These are phyloP conservation scores for Chondrilla cf. caribensis DNA, from an alignment of 37 sponge, comb jelly and placozoan species.

Conservation along the genomic window DNA sequence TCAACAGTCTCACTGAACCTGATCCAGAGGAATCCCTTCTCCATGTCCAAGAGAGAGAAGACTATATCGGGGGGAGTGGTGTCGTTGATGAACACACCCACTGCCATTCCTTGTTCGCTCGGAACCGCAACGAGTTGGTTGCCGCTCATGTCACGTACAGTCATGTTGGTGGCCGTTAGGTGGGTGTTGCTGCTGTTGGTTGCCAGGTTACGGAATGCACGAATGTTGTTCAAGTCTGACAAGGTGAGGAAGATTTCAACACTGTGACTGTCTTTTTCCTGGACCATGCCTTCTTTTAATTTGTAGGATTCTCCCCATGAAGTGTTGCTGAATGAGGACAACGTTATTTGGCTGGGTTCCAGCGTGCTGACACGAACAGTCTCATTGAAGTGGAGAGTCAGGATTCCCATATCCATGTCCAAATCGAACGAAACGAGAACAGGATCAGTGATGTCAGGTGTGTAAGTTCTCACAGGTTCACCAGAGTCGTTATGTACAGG, in stretches of 20 bases:
- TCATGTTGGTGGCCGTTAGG: constrained; percentile 31
- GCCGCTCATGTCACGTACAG: constrained; percentile 70
- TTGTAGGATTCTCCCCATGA: constrained; percentile 43
- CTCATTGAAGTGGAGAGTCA: constrained; percentile 73
- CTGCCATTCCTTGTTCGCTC: constrained; percentile 37
- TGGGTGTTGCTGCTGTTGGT: constrained; percentile 59
- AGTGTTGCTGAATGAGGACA: constrained; percentile 37
- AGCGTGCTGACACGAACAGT: constrained; percentile 75
- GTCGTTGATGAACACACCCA: constrained; percentile 53
- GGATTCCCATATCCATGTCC: constrained; percentile 70
- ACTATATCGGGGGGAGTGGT: constrained; percentile 76
- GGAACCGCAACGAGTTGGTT: constrained; percentile 55
- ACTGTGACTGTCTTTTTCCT: constrained; percentile 49
- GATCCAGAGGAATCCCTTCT: constrained; percentile 44
- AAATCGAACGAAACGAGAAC: constrained; percentile 54
- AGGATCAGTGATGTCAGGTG: constrained; percentile 69
- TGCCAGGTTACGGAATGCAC: constrained; percentile 64
- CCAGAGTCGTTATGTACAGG: constrained; percentile 42
- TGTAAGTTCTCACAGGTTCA: constrained; percentile 35
- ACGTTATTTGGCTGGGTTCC: constrained; percentile 39
- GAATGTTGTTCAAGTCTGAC: constrained; percentile 82
- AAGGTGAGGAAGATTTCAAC: constrained; percentile 63
- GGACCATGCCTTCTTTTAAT: constrained; percentile 67
- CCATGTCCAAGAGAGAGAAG: constrained; percentile 56
- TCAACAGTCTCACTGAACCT: constrained; percentile 85